phyloP scores from a whole-genome alignment of 1,140 invertebrate species.

The Drosophila arizonae region DNA sequence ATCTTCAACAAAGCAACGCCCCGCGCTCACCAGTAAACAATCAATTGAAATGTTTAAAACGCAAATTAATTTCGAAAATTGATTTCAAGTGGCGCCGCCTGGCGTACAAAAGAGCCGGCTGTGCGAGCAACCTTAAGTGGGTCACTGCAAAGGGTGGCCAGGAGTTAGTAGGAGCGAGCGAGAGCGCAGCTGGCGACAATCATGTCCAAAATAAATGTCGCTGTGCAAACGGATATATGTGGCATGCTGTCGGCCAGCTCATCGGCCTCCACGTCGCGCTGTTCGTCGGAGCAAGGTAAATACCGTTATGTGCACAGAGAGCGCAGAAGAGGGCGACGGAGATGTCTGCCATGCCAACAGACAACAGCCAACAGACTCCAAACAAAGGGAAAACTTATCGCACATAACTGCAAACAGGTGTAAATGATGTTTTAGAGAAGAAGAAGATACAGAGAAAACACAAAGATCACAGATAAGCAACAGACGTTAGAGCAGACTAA shows the following conservation, averaged over 20 bases:
- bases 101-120: conserved; percentile 18
- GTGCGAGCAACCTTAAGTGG: conserved; percentile 46
- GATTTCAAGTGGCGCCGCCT: conserved; percentile 66
- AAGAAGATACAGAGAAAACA: conserved; percentile 3
- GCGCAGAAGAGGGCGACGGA: no score
- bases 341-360: conserved; percentile 33
- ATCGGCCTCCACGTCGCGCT: conserved; percentile 69
- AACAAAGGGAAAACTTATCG: conserved; percentile 28
- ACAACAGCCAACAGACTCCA: conserved; percentile 40
- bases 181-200: conserved; percentile 12
- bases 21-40: conserved; percentile 41
- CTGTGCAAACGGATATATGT: conserved; percentile 77
- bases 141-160: conserved; percentile 49
- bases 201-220: conserved; percentile 73
- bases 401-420: conserved; percentile 65
- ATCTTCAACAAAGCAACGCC: conserved; percentile 16
- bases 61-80: conserved; percentile 72
- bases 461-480: conserved; percentile 46
- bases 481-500: conserved; percentile 28
- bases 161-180: conserved; percentile 7
- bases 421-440: conserved; percentile 48
- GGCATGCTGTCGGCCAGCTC: conserved; percentile 75
- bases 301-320: conserved; percentile 45
- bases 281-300: conserved; percentile 80
- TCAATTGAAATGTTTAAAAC: conserved; percentile 61